Base-by-base conservation (phyloP, 2,113 vertebrate genomes). In the Cichladusa arquata region DNA sequence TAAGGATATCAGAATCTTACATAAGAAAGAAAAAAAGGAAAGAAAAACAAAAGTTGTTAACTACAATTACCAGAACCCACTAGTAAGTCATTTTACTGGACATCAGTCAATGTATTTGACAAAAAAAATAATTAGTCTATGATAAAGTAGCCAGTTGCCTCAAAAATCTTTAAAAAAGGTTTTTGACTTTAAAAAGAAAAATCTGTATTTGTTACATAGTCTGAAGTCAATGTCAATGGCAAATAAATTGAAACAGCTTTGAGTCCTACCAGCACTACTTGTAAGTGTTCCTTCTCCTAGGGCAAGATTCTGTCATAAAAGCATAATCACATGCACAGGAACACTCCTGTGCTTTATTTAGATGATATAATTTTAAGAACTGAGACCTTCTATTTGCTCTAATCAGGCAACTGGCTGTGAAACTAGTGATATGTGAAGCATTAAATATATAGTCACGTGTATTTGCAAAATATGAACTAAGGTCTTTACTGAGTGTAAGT, bases 1-100 rank as follows among this genome's bases (percentile, higher is more conserved):
- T 91, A 94, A 96, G 81, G 48, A 62, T 95, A 96, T 95, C 81
- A 94, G 92, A 91, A 87, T 85, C 73, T 91, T 67, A 92, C 33
- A 45, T 26, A 71, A 76, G 66, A n/a, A 81, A 84, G 20, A 62
- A 91, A 81, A 65, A 65, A 62, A 36, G 1, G 29, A 6, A 25
- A 48, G 15, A 10, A 36, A 57, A 77, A 69, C 34, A 47, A 23
- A 5, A 34, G 13, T n/a, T 79, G 65, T 47, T 79, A 92, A 95
- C 66, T 78, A 82, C 45, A 95, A 61, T 73, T 95, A 95, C 42
- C 42, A 87, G 76, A 89, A 88, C 80, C n/a, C 9, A 71, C 48
- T 69, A 77, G 16, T 44, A 95, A 91, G 40, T 38, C 0, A 28
- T 87, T 87, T 83, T 95, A 70, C 69, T 7, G 17, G 76, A 73